These are phyloP conservation scores for human DNA, from an alignment of 2,113 vertebrate species.

Conservation along the genomic window DNA sequence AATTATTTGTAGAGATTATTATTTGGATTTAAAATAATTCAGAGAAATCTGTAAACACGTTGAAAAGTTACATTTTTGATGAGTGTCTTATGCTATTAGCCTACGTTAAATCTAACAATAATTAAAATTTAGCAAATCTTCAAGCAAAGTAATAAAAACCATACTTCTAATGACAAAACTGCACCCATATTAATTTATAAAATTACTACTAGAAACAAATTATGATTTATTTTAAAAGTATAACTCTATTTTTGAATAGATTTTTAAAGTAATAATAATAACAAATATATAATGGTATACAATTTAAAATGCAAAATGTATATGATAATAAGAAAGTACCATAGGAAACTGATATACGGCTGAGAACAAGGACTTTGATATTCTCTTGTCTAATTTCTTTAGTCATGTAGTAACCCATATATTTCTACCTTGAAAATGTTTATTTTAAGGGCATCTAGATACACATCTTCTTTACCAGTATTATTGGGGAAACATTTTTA, in stretches of 20 bases:
- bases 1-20: constrained; percentile 32
- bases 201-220: background rate
- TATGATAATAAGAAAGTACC: background rate
- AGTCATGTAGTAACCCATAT: background rate
- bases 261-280: background rate
- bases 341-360: background rate
- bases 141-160: background rate
- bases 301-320: background rate
- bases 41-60: constrained; percentile 57
- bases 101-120: constrained; percentile 10
- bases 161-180: background rate
- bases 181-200: background rate
- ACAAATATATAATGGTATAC: background rate
- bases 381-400: background rate
- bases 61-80: constrained; percentile 63
- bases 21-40: constrained; percentile 68
- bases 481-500: background rate
- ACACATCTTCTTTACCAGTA: background rate
- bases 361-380: background rate
- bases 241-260: background rate
- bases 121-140: constrained; percentile 30
- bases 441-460: background rate
- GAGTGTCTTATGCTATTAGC: background rate
- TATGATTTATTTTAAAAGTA: background rate
- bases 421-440: background rate